These are phyloP conservation scores for Archips crataeganus DNA, from an alignment of 2,888 invertebrate genomes.

Conservation along the genomic window DNA sequence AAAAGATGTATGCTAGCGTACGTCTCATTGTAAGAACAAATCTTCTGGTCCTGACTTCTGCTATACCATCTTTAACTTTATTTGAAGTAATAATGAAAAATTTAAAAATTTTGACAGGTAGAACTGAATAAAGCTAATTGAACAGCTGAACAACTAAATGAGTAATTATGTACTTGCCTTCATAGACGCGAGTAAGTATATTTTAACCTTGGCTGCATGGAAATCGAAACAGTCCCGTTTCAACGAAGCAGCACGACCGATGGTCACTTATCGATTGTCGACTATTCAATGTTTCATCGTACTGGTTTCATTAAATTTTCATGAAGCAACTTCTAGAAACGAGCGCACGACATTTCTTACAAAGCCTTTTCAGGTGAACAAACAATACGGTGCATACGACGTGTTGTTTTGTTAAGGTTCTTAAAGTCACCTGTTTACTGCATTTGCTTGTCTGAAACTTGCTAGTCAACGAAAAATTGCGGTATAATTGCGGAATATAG, in stretches of 20 bases:
- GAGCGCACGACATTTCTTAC: conserved; percentile 45
- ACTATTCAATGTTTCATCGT: conserved; percentile 31
- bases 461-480: background rate
- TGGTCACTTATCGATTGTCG: conserved; percentile 52
- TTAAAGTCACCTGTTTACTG: conserved; percentile 8
- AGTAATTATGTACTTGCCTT: conserved; percentile 14
- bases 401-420: conserved; percentile 1
- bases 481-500: background rate
- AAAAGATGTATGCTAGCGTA: background rate
- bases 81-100: background rate
- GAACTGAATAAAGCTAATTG: conserved; percentile 5
- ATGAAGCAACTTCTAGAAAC: conserved; percentile 52
- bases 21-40: background rate
- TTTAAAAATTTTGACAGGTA: conserved; percentile 1
- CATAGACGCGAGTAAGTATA: conserved; percentile 11
- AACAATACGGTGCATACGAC: conserved; percentile 18
- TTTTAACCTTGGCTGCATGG: conserved; percentile 37
- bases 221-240: conserved; percentile 45
- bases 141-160: conserved; percentile 28
- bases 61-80: background rate
- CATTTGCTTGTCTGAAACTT: conserved; percentile 1
- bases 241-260: conserved; percentile 50
- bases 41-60: background rate
- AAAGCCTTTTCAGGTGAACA: conserved; percentile 40
- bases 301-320: conserved; percentile 51